Evolutionary conservation across 2,888 invertebrate species (phyloP).

Genomic region (Cerastoderma edule): DNA sequence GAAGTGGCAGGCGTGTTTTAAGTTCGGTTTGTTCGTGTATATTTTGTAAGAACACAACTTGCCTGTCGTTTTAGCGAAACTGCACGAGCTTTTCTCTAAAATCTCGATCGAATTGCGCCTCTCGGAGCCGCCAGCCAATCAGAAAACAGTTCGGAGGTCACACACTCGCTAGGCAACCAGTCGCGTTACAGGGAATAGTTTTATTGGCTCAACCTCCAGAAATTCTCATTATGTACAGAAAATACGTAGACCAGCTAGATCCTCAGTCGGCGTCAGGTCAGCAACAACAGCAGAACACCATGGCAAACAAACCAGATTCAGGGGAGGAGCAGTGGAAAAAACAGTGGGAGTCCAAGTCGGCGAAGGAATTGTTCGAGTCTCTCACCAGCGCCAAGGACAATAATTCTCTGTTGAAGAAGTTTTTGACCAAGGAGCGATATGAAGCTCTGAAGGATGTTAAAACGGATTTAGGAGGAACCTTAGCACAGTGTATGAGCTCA

Average conservation of each 20-base stretch:
- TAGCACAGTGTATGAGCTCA: conserved; percentile 86
- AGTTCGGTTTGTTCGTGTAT: neutral
- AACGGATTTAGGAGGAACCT: conserved; percentile 72
- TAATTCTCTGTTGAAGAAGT: conserved; percentile 89
- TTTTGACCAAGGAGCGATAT: conserved; percentile 69
- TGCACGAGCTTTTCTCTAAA: neutral
- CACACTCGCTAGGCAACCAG: conserved; percentile 58
- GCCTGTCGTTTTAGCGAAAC: neutral
- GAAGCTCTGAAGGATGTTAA: conserved; percentile 70
- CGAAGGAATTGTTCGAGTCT: conserved; percentile 62
- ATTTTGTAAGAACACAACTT: too few relatives aligned
- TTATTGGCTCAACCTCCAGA: conserved; percentile 41
- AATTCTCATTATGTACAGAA: conserved; percentile 59
- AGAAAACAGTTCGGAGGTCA: conserved; percentile 26
- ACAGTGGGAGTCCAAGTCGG: conserved; percentile 49
- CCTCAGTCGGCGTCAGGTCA: conserved; percentile 41
- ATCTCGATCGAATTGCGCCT: conserved; percentile 3
- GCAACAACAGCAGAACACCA: conserved; percentile 31
- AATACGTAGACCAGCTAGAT: conserved; percentile 53
- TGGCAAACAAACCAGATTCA: conserved; percentile 21
- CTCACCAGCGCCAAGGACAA: conserved; percentile 58
- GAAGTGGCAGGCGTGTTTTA: neutral
- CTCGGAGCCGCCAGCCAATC: conserved; percentile 27
- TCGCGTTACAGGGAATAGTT: conserved; percentile 46
- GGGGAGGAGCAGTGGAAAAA: conserved; percentile 48